Base-by-base conservation (phyloP, 2,797 vertebrate genomes). In the Bradypodion pumilum region DNA sequence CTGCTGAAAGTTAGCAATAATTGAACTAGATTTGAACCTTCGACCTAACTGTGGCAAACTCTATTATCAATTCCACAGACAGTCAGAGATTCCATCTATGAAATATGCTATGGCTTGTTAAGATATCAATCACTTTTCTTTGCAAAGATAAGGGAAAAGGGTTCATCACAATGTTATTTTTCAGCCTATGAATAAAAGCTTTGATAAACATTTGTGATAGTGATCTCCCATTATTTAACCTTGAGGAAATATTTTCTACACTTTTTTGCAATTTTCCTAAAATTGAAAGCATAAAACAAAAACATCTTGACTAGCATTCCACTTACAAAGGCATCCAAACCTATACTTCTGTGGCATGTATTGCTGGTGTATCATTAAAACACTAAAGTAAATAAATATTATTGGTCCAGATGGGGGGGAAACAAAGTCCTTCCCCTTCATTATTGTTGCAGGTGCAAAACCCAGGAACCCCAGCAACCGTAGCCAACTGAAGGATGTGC, bases 201-300 rank as follows among this genome's bases (percentile, higher is more conserved):
- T 59, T 83, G 78, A 76, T 29, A 86, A 77, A 83, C 5, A 83
- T 83, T 93, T 87, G 74, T 81, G 69, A 83, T 82, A 82, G 69
- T 40, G 29, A 78, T 78, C 75, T 74, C 37, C 60, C 49, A 74
- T 82, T 86, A 66, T 60, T 86, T 78, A 82, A 82, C 77, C 37
- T 37, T 1, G 2, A 79, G 69, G 60, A 78, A 86, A 78, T 29
- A 86, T 65, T 74, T 56, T 72, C 59, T 65, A 42, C 79, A 62
- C 68, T 56, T 56, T 79, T 82, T 73, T 60, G 44, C 7, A 21
- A 78, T 74, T 86, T 49, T 29, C 35, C 74, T 74, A 74, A 74
- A 80, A 68, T 56, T 74, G 69, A 60, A 86, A 82, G 73, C 80
- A 72, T 65, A 72, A 85, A 80, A 81, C 29, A 68, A 81, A 73